Evolutionary conservation across 2,797 vertebrate species (phyloP).

Genomic region (Cynodonichthys magdalenae): DNA sequence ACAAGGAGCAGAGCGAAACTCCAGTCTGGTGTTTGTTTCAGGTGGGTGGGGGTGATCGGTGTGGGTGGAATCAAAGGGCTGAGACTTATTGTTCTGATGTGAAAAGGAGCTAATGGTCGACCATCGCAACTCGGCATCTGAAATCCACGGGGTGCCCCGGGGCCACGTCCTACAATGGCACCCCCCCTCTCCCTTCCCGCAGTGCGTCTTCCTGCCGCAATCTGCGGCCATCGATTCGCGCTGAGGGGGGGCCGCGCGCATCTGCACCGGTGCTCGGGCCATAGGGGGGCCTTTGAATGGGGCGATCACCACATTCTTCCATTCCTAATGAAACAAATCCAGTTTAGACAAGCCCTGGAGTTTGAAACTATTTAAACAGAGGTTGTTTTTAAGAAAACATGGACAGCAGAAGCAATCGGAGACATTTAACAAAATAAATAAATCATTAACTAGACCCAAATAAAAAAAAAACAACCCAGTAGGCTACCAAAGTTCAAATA

Average conservation of each 20-base stretch:
- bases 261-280: conserved; percentile 54
- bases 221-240: conserved; percentile 71
- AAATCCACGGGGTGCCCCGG: conserved; percentile 81
- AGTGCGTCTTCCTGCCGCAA: conserved; percentile 85
- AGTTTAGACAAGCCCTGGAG: neutral
- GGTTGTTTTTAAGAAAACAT: neutral
- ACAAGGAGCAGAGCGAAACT: conserved; percentile 66
- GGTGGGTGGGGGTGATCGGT: conserved; percentile 46
- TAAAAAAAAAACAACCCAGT: too few relatives aligned
- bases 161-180: conserved; percentile 74
- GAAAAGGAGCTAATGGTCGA: conserved; percentile 87
- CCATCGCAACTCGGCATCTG: conserved; percentile 84
- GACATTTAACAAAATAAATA: neutral
- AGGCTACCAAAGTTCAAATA: neutral
- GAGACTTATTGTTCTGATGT: conserved; percentile 83
- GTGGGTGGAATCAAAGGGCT: conserved; percentile 82
- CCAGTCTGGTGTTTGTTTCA: conserved; percentile 69
- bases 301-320: conserved; percentile 18
- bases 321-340: neutral
- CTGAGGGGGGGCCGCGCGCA: conserved; percentile 67
- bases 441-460: neutral
- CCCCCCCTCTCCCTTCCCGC: conserved; percentile 75
- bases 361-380: neutral
- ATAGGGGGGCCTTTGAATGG: conserved; percentile 39
- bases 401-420: neutral